Percentiles rank a stretch among this genome's conserved stretches.
These are phyloP conservation scores for Acanthococcus lagerstroemiae DNA, from an alignment of 2,888 invertebrate genomes.

Conservation along the genomic window DNA sequence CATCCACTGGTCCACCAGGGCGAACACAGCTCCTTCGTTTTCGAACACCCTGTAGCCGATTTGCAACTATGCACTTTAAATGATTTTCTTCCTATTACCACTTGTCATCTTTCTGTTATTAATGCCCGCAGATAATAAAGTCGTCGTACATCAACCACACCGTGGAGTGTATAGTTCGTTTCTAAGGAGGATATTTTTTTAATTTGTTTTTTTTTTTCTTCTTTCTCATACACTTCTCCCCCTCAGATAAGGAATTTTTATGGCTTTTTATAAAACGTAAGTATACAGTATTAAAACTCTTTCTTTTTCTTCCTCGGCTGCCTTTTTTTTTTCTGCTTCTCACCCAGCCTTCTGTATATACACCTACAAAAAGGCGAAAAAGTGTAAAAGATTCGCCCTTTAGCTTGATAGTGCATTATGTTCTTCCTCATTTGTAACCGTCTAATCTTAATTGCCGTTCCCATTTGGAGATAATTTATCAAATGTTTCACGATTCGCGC, in stretches of 20 bases:
- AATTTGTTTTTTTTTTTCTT: conserved; percentile 14
- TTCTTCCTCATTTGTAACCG: conserved; percentile 20
- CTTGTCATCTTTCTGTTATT: conserved; percentile 26
- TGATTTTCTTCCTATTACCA: conserved; percentile 26
- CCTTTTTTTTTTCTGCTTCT: neutral
- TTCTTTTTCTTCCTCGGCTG: neutral
- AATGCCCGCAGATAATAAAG: conserved; percentile 27
- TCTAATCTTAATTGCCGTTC: conserved; percentile 27
- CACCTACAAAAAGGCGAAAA: no score
- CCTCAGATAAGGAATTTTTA: conserved; percentile 27
- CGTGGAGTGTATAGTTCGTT: conserved; percentile 7
- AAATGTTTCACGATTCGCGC: neutral
- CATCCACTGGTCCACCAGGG: no score
- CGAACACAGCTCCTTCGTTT: no score
- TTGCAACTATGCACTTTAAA: conserved; percentile 28
- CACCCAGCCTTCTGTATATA: neutral
- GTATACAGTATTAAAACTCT: conserved; percentile 10
- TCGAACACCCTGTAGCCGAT: conserved; percentile 10
- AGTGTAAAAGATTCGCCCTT: no score
- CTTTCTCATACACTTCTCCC: neutral
- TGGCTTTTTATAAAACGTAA: conserved; percentile 5
- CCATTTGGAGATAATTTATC: conserved; percentile 23
- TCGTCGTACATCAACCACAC: conserved; percentile 24
- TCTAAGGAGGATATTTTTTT: conserved; percentile 24
- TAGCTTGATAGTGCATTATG: no score